Evolutionary conservation across 2,888 invertebrate species (phyloP), one percentile per base, ranked within the genome.

Genomic region (Platycnemis pennipes): DNA sequence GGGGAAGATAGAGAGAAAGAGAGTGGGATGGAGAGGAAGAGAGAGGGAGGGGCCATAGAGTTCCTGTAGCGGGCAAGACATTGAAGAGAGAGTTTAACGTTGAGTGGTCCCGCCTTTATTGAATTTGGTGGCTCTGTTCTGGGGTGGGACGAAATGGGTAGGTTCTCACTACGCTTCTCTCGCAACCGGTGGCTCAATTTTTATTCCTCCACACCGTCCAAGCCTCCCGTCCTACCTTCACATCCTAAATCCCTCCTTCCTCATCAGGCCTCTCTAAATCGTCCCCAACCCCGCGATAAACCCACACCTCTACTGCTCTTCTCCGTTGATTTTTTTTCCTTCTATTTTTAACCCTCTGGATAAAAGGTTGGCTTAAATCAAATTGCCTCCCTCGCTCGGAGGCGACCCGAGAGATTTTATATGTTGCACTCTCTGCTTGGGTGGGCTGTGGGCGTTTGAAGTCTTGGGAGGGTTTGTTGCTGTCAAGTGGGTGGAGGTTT

Each of bases 141-240:
- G n/a, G 87, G 87, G 44, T 16, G 46, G 7, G 37, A 13, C 7
- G 69, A 49, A 49, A 13, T 5, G 37, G 31, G 13, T 31, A 37
- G 77, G 26, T 37, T 37, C 37, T 37, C 37, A 37, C 22, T 77
- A 77, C 53, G 91, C n/a, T 44, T 91, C 89, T 22, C 87, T 45
- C n/a, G 87, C 87, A 87, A 53, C 89, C 89, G 53, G 42, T 63
- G 63, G 91, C 91, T 91, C 44, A 91, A 63, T 91, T 91, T n/a
- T 91, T 69, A 91, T 91, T 91, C 44, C 89, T 8, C 91, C 91
- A 1, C 44, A 56, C 37, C 91, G 37, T 44, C 42, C 91, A 45
- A 16, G 26, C 87, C 42, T 37, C 22, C 56, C 37, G 88, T 42
- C 49, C 53, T 53, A n/a, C 37, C 77, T 37, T 46, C n/a, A 44